These are phyloP conservation scores for Squalus acanthias DNA, from an alignment of 2,797 vertebrate species.

Conservation along the genomic window DNA sequence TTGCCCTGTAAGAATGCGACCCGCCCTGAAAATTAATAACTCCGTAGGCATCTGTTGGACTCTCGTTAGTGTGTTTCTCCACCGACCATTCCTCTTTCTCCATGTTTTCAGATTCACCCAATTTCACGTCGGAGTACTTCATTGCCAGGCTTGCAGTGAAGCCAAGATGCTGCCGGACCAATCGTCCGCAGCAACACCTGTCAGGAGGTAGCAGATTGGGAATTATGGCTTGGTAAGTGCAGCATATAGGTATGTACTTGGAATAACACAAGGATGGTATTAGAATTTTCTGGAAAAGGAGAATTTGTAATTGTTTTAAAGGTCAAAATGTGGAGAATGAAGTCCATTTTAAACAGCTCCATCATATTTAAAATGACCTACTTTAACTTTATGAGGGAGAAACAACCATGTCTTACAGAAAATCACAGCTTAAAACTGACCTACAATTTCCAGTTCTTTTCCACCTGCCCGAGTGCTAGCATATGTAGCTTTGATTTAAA, in stretches of 20 bases:
- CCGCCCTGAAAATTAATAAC: constrained; percentile 98
- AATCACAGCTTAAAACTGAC: background rate
- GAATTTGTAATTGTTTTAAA: background rate
- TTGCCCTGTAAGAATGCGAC: constrained; percentile 96
- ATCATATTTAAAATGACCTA: background rate
- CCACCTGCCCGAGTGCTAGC: background rate
- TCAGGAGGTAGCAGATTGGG: background rate
- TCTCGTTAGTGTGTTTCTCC: constrained; percentile 93
- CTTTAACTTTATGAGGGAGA: background rate
- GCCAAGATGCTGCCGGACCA: constrained; percentile 92
- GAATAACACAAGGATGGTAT: background rate
- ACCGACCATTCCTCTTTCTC: constrained; percentile 87
- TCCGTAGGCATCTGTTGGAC: constrained; percentile 88
- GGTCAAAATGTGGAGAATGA: background rate
- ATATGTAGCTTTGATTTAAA: background rate
- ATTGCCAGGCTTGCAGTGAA: constrained; percentile 90
- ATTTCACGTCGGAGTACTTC: constrained; percentile 92
- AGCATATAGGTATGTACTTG: background rate
- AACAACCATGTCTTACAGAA: background rate
- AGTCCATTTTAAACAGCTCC: background rate
- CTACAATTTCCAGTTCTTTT: background rate
- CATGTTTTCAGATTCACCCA: constrained; percentile 74
- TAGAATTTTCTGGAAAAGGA: background rate
- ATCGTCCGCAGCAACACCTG: constrained; percentile 93
- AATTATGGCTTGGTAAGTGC: background rate